Evolutionary conservation across 2,888 invertebrate species (phyloP).

Genomic region (Synergus japonicus): DNA sequence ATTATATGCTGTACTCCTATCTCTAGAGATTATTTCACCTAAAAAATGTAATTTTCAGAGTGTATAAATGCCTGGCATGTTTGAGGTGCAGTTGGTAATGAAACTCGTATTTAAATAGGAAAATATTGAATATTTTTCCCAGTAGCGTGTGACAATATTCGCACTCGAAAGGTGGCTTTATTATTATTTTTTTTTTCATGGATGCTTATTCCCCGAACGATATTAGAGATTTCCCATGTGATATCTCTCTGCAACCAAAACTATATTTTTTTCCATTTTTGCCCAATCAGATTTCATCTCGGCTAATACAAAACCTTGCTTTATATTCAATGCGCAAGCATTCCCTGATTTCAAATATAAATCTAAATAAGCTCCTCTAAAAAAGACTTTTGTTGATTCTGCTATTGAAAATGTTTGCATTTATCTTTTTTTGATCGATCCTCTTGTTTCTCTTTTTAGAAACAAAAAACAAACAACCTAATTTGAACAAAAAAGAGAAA

Average conservation of each 20-base stretch:
- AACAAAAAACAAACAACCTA: background rate
- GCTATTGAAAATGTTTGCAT: background rate
- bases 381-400: background rate
- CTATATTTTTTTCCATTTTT: background rate
- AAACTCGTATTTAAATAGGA: background rate
- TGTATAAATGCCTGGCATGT: background rate
- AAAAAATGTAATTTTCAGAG: background rate
- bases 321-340: background rate
- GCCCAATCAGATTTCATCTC: background rate
- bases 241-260: background rate
- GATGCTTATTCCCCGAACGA: background rate
- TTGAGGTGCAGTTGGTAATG: background rate
- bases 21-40: background rate
- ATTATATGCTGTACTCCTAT: background rate
- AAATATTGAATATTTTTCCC: background rate
- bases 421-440: background rate
- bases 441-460: background rate
- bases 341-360: background rate
- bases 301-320: background rate
- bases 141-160: background rate
- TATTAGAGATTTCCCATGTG: constrained; percentile 12
- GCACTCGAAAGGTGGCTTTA: background rate
- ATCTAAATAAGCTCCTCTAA: background rate
- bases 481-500: no score
- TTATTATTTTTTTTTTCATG: background rate